These are phyloP conservation scores for Rhopilema esculentum DNA, from an alignment of 30 jellyfish, hydroid and myxozoan genomes.

Conservation along the genomic window DNA sequence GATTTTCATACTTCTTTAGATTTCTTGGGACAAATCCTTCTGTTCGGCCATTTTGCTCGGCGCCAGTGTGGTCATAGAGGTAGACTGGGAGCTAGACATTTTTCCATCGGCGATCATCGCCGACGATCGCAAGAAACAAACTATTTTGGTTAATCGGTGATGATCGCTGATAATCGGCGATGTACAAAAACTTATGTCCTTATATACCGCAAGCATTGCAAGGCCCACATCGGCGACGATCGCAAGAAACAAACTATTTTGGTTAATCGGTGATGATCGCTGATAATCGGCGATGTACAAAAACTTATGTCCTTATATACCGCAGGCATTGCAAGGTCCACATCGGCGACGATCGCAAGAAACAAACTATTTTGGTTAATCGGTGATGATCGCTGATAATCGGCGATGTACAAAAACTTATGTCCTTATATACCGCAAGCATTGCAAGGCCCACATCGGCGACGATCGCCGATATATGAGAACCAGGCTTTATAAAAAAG, in stretches of 20 bases:
- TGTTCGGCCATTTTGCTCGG: too few species aligned
- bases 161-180: constrained; percentile 23
- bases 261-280: constrained; percentile 36
- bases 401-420: constrained; percentile 12
- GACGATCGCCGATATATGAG: constrained; percentile 4
- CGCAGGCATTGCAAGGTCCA: constrained; percentile 17
- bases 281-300: constrained; percentile 12
- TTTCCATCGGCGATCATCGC: constrained; percentile 38
- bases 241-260: constrained; percentile 26
- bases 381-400: constrained; percentile 23
- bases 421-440: constrained; percentile 24
- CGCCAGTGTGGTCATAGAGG: too few species aligned
- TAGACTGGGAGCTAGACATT: too few species aligned
- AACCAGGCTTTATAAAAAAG: too few species aligned
- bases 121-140: constrained; percentile 48
- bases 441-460: constrained; percentile 28
- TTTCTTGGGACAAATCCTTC: too few species aligned
- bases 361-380: constrained; percentile 33
- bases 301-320: constrained; percentile 17
- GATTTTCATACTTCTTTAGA: too few species aligned
- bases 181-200: constrained; percentile 4
- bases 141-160: constrained; percentile 37
- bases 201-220: constrained; percentile 19
- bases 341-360: constrained; percentile 34
- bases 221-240: constrained; percentile 33